Evolutionary conservation across 2,797 vertebrate species (phyloP), one percentile per base, ranked within the genome.

Genomic region (Onychomys arenicola): DNA sequence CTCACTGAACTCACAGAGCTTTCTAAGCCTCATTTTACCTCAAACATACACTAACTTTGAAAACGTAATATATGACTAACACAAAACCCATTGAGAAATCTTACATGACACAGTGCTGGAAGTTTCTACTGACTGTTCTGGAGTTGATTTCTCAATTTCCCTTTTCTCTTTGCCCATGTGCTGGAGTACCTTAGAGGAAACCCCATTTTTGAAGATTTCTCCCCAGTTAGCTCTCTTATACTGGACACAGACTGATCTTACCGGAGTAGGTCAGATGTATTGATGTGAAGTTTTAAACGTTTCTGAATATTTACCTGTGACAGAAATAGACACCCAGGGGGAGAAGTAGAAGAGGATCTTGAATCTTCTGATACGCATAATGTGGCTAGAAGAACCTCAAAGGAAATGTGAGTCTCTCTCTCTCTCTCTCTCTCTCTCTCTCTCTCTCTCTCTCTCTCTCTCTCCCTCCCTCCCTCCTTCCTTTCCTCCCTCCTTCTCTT

Each of bases 131-230:
- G 27, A 83, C 63, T 57, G 7, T 40, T 92, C 93, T 69, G 43
- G 21, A 32, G 2, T 34, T 78, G 49, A 49, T 98, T 97, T 92
- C 96, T 92, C 91, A 97, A 96, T 87, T 97, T 97, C 96, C 94
- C 55, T 89, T 89, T 61, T 46, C 29, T 55, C 52, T 86, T 96
- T 96, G 40, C 77, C 57, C 78, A 37, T 90, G 65, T 94, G 55
- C 23, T 69, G 14, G n/a, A 77, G 46, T 83, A 57, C 91, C 80
- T 88, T 61, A 95, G 73, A 87, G 65, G 90, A 95, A 97, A 96
- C 61, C 5, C 3, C 55, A 2, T 1, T 59, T 25, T 92, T 92
- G 32, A 91, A 97, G 23, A 97, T 84, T 95, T 95, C 91, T 93
- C 90, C 85, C 88, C 37, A 69, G 34, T 77, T 37, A 55, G 7